phyloP scores from a whole-genome alignment of 2,888 invertebrate genomes.

The Gortyna flavago region DNA sequence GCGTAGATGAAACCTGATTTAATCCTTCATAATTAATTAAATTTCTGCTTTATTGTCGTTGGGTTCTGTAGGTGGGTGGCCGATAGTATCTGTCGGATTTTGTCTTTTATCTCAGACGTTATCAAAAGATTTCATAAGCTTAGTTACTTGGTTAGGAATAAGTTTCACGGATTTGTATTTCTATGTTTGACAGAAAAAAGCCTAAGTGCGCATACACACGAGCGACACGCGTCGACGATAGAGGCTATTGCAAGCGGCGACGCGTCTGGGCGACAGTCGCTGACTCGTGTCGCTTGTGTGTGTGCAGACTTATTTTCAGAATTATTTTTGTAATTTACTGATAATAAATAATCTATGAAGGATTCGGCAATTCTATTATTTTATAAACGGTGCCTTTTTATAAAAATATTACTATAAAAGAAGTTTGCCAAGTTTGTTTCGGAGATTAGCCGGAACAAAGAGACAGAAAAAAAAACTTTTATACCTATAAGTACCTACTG shows the following conservation, averaged over 20 bases:
- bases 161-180: not conserved
- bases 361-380: not conserved
- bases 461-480: too few relatives aligned
- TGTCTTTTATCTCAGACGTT: not conserved
- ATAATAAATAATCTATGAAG: not conserved
- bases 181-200: not conserved
- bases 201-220: too few relatives aligned
- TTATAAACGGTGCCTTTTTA: not conserved
- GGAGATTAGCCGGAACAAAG: too few relatives aligned
- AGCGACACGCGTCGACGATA: too few relatives aligned
- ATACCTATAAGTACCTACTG: too few relatives aligned
- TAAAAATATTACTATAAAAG: not conserved
- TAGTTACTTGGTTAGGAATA: not conserved
- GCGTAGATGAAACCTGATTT: constrained; percentile 46
- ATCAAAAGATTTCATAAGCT: constrained; percentile 8
- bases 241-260: too few relatives aligned
- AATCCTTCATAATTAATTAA: constrained; percentile 58
- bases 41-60: constrained; percentile 43
- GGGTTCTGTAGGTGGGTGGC: constrained; percentile 18
- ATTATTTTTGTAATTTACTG: not conserved
- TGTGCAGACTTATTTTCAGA: not conserved
- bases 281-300: too few relatives aligned
- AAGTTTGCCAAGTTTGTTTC: not conserved
- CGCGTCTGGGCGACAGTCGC: too few relatives aligned
- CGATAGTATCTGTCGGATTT: constrained; percentile 34